Evolutionary conservation across 1,140 invertebrate genomes (phyloP).

Genomic region (Oppia nitens): DNA sequence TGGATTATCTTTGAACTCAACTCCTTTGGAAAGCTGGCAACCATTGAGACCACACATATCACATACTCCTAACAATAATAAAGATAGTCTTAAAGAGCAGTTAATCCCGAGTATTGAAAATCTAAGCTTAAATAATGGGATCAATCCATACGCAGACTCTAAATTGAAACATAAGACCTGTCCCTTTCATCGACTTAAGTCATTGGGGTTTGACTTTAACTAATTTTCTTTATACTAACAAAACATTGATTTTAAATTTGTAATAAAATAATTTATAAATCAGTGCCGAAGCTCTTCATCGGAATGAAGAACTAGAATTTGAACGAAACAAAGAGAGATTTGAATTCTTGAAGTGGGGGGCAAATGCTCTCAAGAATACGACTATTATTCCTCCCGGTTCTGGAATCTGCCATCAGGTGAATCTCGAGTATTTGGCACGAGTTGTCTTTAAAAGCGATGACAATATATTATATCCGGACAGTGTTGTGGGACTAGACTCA

Average conservation of each 20-base stretch:
- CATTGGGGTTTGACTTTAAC: slow-evolving; percentile 33
- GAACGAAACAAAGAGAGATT: slow-evolving; percentile 91
- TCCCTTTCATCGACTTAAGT: slow-evolving; percentile 32
- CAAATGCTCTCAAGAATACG: slow-evolving; percentile 88
- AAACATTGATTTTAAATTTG: slow-evolving; percentile 1
- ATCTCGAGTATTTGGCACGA: slow-evolving; percentile 82
- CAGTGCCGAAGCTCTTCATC: slow-evolving; percentile 67
- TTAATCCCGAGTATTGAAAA: no score
- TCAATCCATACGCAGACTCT: slow-evolving; percentile 4
- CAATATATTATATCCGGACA: slow-evolving; percentile 69
- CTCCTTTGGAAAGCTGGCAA: not conserved
- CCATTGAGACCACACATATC: not conserved
- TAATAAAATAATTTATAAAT: slow-evolving; percentile 18
- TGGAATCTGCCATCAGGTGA: slow-evolving; percentile 96
- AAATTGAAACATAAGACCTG: slow-evolving; percentile 30
- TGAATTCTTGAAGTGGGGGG: slow-evolving; percentile 92
- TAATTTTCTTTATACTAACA: slow-evolving; percentile 9
- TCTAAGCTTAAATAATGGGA: not conserved
- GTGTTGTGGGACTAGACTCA: slow-evolving; percentile 93
- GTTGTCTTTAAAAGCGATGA: slow-evolving; percentile 67
- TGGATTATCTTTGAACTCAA: not conserved
- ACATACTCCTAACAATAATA: not conserved
- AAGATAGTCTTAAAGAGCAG: no score
- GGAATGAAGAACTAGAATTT: slow-evolving; percentile 91
- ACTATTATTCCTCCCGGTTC: slow-evolving; percentile 92